Conservation (phyloP, 2,797 vertebrate genomes). For the Vipera ursinii region DNA sequence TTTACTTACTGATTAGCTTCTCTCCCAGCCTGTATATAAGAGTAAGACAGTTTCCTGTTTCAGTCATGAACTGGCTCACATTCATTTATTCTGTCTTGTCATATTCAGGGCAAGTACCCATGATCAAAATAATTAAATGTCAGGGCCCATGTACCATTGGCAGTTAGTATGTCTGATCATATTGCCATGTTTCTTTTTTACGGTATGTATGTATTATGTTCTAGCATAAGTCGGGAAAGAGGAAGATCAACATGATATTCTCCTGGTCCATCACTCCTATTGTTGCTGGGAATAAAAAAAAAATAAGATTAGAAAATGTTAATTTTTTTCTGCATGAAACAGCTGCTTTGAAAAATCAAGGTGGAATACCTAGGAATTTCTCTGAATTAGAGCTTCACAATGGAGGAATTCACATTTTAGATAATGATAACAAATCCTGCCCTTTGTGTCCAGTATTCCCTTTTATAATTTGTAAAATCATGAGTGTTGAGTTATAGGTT, state of each 20-base stretch:
- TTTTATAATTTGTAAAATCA: constrained; percentile 38
- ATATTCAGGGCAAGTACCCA: neutral
- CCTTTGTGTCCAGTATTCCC: constrained; percentile 30
- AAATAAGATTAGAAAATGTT: neutral
- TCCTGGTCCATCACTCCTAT: neutral
- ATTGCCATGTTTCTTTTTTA: neutral
- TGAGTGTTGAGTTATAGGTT: constrained; percentile 48
- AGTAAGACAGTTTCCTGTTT: neutral
- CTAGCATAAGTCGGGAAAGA: neutral
- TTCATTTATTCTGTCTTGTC: neutral
- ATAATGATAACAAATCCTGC: constrained; percentile 31
- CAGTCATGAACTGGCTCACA: neutral
- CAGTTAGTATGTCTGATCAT: neutral
- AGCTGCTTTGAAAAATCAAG: neutral
- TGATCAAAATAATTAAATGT: neutral
- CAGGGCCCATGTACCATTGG: neutral
- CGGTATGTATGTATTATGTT: neutral
- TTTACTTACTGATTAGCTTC: neutral
- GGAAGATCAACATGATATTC: neutral
- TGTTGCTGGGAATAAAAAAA: neutral
- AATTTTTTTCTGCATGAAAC: constrained; percentile 29
- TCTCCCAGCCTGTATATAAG: too few species aligned
- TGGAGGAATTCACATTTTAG: constrained; percentile 13
- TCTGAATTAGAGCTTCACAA: constrained; percentile 2
- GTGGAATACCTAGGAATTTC: constrained; percentile 23